A percentile compares a stretch with the other conserved stretches of the same genome.
Conservation (phyloP, 2,113 vertebrate species). For the Vidua macroura region DNA sequence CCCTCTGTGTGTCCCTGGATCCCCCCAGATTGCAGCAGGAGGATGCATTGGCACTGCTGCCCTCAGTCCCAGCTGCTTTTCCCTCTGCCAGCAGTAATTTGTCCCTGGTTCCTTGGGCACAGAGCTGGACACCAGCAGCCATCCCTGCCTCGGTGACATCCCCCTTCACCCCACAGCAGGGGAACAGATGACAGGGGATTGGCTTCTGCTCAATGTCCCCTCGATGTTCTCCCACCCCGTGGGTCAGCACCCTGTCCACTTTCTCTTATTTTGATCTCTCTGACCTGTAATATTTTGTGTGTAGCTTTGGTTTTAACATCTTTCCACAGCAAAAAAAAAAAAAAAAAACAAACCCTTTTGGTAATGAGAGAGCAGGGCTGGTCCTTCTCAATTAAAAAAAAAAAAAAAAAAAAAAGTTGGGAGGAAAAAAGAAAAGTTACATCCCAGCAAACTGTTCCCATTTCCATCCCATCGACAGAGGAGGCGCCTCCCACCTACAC, state of each 20-base stretch:
- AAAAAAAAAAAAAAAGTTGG: not conserved
- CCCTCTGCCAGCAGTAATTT: not conserved
- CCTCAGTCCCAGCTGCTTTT: slow-evolving; percentile 23
- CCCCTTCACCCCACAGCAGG: not conserved
- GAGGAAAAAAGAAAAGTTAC: slow-evolving; percentile 10
- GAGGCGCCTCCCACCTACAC: slow-evolving; percentile 46
- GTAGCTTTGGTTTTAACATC: slow-evolving; percentile 41
- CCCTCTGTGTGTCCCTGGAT: not conserved
- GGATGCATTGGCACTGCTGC: not conserved
- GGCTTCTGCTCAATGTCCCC: not conserved
- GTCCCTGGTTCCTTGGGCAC: not conserved
- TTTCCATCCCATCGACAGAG: slow-evolving; percentile 50
- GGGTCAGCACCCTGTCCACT: not conserved
- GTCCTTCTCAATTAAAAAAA: not conserved
- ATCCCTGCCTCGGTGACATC: not conserved
- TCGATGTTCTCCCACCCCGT: not conserved
- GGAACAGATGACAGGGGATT: not conserved
- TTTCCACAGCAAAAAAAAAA: slow-evolving; percentile 39
- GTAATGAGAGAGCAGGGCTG: slow-evolving; percentile 43
- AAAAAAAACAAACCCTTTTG: not conserved
- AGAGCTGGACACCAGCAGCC: not conserved
- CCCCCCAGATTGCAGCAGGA: not conserved
- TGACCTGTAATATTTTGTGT: not conserved
- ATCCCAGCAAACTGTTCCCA: slow-evolving; percentile 41
- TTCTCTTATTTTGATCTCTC: not conserved